Conservation (phyloP, 2,797 vertebrate species). For the Catharus ustulatus region DNA sequence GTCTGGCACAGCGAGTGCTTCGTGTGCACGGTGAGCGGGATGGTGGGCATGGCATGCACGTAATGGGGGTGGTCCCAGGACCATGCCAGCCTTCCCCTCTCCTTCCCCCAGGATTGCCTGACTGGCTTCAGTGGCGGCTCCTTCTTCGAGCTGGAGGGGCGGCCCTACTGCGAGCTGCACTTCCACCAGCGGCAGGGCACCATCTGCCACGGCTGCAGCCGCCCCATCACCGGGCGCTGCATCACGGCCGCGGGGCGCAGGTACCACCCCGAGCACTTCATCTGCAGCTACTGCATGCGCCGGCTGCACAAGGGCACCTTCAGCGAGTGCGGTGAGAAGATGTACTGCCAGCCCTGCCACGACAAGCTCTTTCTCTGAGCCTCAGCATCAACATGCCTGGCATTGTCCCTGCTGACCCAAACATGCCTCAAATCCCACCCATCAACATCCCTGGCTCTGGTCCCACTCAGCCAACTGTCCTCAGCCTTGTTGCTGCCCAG, state of each 20-base stretch:
- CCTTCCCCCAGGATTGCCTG: conserved; percentile 83
- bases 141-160: conserved; percentile 88
- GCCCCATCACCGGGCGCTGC: conserved; percentile 85
- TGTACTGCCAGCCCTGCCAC: conserved; percentile 85
- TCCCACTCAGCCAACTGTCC: rapidly evolving
- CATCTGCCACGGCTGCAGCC: conserved; percentile 81
- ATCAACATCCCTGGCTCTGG: rapidly evolving
- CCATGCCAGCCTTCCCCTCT: neutral
- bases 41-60: rapidly evolving
- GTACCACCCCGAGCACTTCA: conserved; percentile 94
- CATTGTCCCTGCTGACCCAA: neutral
- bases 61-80: rapidly evolving
- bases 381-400: rapidly evolving
- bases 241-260: conserved; percentile 81
- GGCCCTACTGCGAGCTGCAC: conserved; percentile 86
- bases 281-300: conserved; percentile 87
- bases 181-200: conserved; percentile 86
- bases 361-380: conserved; percentile 85
- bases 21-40: conserved; percentile 85
- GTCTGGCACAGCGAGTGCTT: conserved; percentile 93
- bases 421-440: rapidly evolving
- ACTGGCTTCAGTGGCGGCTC: conserved; percentile 77
- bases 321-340: conserved; percentile 80
- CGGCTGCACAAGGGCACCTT: conserved; percentile 89
- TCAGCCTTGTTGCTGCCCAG: neutral